Evolutionary conservation across 2,797 vertebrate species (phyloP), one percentile per base, ranked within the genome.

Genomic region (Girardinus metallicus): DNA sequence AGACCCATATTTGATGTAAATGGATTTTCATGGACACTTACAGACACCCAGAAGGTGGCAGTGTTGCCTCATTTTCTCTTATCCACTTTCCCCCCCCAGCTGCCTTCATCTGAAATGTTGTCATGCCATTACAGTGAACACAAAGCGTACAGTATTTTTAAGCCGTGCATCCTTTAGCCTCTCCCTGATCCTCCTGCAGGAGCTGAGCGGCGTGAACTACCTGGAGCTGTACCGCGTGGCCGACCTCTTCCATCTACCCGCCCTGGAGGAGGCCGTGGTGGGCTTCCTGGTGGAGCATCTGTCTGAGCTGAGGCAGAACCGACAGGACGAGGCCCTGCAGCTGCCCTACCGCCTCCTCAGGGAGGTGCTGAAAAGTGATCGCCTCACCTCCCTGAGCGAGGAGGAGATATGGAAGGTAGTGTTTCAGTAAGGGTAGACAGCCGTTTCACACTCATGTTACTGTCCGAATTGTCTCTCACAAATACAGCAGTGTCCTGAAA

Each of bases 371-470:
- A 98, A 98, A 96, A 99, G 98, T 0, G 98, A 99, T 93, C 97
- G 96, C 76, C 97, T 99, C 89, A 99, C 98, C 83, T 99, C 98
- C 23, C 96, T 99, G 84, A 98, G 96, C 0, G 98, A 99, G 93
- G 97, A 98, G 86, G 97, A 99, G 93, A 99, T 99, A 91, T 99
- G 98, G 97, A 97, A 99, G 97, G 98, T 99, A 96, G n/a, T 36
- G 21, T 80, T 36, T 51, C 34, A 18, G 46, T 41, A 18, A 41
- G 7, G 39, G 26, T 36, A 72, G 75, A 13, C 49, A 53, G 44
- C 46, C n/a, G 43, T 60, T 60, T 62, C 5, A 75, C 68, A 21
- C 15, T 9, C 31, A 8, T 16, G 8, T 13, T 34, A 7, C 31
- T 55, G 51, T 6, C 21, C 8, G 23, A 53, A 7, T 46, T 21